Conservation (phyloP, 2,113 vertebrate species). For the Poeciliopsis turrubarensis region DNA sequence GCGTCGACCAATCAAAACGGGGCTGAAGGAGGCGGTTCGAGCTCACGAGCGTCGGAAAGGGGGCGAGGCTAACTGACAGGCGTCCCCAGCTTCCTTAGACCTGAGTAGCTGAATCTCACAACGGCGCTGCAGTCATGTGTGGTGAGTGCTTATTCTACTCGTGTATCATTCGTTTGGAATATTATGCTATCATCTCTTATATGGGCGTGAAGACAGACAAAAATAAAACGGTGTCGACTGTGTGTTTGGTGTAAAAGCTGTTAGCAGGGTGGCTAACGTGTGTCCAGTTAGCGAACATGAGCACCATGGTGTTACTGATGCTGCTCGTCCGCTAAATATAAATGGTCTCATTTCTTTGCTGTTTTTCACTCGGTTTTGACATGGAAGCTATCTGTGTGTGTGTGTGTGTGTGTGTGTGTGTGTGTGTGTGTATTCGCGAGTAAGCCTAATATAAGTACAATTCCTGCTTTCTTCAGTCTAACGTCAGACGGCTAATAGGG, state of each 20-base stretch:
- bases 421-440: neutral
- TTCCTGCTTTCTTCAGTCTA: neutral
- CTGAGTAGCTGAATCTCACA: slow-evolving; percentile 49
- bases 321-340: slow-evolving; percentile 18
- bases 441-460: no score
- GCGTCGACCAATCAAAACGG: neutral
- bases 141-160: slow-evolving; percentile 68
- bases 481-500: neutral
- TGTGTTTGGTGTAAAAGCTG: neutral
- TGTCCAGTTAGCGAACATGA: slow-evolving; percentile 26
- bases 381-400: neutral
- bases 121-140: slow-evolving; percentile 76
- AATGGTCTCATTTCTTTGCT: neutral
- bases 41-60: neutral
- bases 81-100: slow-evolving; percentile 31
- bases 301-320: slow-evolving; percentile 21
- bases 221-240: neutral
- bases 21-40: neutral
- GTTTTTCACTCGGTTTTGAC: neutral
- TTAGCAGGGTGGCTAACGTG: slow-evolving; percentile 55
- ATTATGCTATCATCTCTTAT: accelerated
- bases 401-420: neutral
- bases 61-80: slow-evolving; percentile 50
- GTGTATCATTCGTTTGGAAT: neutral
- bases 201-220: no score